Percentiles rank a stretch among this genome's conserved stretches.
Evolutionary conservation across 1,140 invertebrate genomes (phyloP).

Genomic region (Myzus persicae): DNA sequence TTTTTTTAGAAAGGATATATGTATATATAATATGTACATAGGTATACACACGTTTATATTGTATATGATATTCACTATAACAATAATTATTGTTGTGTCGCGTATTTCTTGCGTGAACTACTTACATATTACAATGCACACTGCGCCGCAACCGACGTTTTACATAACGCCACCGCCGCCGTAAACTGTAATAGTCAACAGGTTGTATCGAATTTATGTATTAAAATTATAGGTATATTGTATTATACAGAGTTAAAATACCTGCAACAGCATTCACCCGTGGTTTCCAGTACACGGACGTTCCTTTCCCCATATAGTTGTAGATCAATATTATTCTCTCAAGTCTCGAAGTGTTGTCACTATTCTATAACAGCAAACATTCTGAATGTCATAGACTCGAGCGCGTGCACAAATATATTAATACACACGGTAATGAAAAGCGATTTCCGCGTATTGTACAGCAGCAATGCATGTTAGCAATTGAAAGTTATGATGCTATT

Average conservation of each 20-base stretch:
- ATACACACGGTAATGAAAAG: neutral
- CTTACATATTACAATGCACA: neutral
- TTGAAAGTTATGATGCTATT: no score
- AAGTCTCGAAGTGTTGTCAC: neutral
- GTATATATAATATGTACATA: neutral
- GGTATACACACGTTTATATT: no score
- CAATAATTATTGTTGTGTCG: slow-evolving; percentile 3
- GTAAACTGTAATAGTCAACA: neutral
- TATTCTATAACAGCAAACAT: neutral
- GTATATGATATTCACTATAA: neutral
- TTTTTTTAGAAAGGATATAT: neutral
- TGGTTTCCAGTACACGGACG: neutral
- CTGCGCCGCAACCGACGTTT: neutral
- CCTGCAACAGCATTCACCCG: neutral
- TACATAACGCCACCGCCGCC: neutral
- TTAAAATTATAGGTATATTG: neutral
- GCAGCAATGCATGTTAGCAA: no score
- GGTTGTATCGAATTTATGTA: neutral
- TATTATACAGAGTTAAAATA: neutral
- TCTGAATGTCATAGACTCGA: neutral
- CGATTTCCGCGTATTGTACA: neutral
- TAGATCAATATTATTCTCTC: neutral
- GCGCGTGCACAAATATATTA: no score
- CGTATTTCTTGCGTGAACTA: neutral
- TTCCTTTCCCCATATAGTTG: neutral